Evolutionary conservation across 2,888 invertebrate species (phyloP).

Genomic region (Apoderus coryli): DNA sequence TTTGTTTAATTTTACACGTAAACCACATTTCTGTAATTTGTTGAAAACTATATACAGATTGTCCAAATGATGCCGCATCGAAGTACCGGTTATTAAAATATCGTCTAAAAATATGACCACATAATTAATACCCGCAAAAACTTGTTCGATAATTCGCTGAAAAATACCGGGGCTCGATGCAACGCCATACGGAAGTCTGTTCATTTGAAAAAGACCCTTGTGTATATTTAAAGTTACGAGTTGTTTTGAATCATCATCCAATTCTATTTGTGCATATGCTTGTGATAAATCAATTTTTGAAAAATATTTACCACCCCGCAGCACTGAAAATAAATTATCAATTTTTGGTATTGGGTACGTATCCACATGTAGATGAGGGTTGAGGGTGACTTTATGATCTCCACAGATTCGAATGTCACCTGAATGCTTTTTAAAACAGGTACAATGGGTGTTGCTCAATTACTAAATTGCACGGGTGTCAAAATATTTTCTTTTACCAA

Average conservation of each 20-base stretch:
- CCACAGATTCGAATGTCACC: conserved; percentile 12
- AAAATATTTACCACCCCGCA: conserved; percentile 10
- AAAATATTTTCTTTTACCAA: too few relatives aligned
- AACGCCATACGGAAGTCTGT: conserved; percentile 15
- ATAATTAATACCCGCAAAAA: conserved; percentile 12
- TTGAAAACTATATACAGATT: conserved; percentile 10
- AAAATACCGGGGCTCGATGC: conserved; percentile 12
- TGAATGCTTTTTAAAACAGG: conserved; percentile 8
- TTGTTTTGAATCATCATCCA: conserved; percentile 9
- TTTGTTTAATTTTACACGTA: conserved; percentile 14
- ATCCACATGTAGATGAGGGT: conserved; percentile 13
- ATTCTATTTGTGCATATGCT: conserved; percentile 14
- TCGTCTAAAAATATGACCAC: conserved; percentile 10
- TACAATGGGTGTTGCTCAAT: conserved; percentile 13
- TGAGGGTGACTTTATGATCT: conserved; percentile 15
- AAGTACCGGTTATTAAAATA: conserved; percentile 11
- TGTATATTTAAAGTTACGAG: conserved; percentile 14
- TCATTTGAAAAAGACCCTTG: conserved; percentile 15
- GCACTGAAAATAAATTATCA: conserved; percentile 11
- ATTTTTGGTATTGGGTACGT: conserved; percentile 14
- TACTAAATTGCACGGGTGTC: conserved; percentile 9
- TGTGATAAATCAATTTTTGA: conserved; percentile 15
- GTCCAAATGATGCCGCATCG: not conserved
- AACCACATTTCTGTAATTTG: conserved; percentile 11
- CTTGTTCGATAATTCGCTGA: conserved; percentile 14